These are phyloP conservation scores for Lissocephala sabroskyi DNA, from an alignment of 2,888 invertebrate genomes.

Conservation along the genomic window DNA sequence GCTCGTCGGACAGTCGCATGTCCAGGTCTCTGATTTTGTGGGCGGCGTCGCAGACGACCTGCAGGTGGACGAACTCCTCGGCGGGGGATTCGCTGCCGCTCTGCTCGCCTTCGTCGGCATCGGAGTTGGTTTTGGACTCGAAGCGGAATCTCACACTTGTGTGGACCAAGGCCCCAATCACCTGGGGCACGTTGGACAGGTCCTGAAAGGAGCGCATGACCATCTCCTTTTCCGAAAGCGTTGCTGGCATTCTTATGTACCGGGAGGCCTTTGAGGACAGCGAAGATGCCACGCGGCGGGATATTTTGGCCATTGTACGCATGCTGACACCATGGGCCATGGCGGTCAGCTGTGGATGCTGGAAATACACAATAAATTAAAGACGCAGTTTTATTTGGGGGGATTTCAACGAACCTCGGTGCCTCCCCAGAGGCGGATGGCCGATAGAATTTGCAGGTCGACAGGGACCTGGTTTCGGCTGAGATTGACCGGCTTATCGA, in stretches of 20 bases:
- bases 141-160: slow-evolving; percentile 38
- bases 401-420: slow-evolving; percentile 47
- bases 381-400: neutral
- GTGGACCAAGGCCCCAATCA: slow-evolving; percentile 57
- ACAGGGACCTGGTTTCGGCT: slow-evolving; percentile 55
- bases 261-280: slow-evolving; percentile 61
- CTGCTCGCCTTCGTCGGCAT: neutral
- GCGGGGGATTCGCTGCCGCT: slow-evolving; percentile 2
- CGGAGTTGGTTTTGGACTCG: neutral
- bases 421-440: slow-evolving; percentile 56
- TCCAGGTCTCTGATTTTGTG: slow-evolving; percentile 64
- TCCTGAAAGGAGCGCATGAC: slow-evolving; percentile 59
- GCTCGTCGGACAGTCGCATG: slow-evolving; percentile 33
- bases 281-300: slow-evolving; percentile 54
- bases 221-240: slow-evolving; percentile 59
- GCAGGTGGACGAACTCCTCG: slow-evolving; percentile 41
- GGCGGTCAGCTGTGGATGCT: slow-evolving; percentile 59
- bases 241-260: slow-evolving; percentile 66
- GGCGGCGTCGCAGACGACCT: slow-evolving; percentile 58
- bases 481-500: slow-evolving; percentile 37
- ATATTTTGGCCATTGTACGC: slow-evolving; percentile 57
- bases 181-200: slow-evolving; percentile 61
- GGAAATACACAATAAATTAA: slow-evolving; percentile 1
- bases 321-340: slow-evolving; percentile 49
- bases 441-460: slow-evolving; percentile 59